Percentiles rank a stretch among this genome's conserved stretches.
Conservation (phyloP, 92 coral and sea anemone genomes). For the Zoanthus gigantus region DNA sequence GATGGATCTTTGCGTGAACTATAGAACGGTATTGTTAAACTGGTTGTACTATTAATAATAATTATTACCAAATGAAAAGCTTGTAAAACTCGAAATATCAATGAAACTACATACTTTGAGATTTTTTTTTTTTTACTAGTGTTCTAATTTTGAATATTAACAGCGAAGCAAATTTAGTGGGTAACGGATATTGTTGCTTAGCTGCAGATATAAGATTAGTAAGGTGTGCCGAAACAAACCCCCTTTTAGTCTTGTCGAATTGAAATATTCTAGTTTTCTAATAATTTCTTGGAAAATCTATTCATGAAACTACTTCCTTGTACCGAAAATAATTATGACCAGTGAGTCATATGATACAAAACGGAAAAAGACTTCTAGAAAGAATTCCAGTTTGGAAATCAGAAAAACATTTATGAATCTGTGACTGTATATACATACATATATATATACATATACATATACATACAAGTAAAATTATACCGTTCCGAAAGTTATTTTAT, state of each 20-base stretch:
- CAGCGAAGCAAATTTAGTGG: background rate
- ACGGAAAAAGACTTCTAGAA: background rate
- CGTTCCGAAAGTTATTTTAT: background rate
- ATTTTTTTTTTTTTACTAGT: background rate
- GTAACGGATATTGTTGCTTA: background rate
- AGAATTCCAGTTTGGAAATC: background rate
- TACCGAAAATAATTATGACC: background rate
- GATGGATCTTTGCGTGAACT: background rate
- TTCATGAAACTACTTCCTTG: background rate
- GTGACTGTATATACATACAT: background rate
- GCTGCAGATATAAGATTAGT: background rate
- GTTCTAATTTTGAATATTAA: background rate
- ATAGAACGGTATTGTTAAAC: background rate
- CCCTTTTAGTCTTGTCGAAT: background rate
- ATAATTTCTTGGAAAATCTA: background rate
- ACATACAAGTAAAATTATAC: background rate
- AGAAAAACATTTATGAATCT: background rate
- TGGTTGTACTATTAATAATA: background rate
- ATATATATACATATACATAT: too few species aligned
- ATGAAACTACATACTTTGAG: background rate
- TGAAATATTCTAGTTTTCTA: background rate
- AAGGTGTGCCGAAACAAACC: background rate
- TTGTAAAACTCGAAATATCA: background rate
- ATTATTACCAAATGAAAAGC: background rate
- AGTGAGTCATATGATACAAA: background rate